Conservation (phyloP, 2,888 invertebrate species). For the Mystacides longicornis region DNA sequence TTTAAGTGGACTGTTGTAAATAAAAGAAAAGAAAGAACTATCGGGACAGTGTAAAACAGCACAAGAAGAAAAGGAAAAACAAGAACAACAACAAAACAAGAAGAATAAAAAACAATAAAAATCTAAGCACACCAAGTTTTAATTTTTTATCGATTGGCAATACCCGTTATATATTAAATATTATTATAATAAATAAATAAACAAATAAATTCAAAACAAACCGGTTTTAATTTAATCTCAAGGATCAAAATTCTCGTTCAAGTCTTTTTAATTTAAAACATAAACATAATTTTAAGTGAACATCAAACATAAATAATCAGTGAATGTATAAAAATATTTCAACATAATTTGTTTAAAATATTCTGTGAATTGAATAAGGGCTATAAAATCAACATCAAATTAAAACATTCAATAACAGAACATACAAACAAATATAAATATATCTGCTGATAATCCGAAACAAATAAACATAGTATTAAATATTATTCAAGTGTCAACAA, state of each 20-base stretch:
- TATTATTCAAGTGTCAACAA: constrained; percentile 12
- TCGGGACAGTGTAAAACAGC: neutral
- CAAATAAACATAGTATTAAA: neutral
- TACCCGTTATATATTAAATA: too few relatives aligned
- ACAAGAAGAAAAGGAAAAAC: neutral
- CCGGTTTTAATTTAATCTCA: constrained; percentile 1
- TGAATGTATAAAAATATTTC: neutral
- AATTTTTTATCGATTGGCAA: constrained; percentile 2
- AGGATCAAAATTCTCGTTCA: neutral
- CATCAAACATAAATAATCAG: neutral
- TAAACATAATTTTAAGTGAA: neutral
- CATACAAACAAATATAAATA: constrained; percentile 3
- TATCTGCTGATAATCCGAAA: constrained; percentile 15
- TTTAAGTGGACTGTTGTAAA: neutral
- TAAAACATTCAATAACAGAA: constrained; percentile 10
- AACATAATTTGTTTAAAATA: neutral
- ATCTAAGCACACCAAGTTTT: neutral
- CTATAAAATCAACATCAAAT: constrained; percentile 18
- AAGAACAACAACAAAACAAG: neutral
- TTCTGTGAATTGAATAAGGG: constrained; percentile 9
- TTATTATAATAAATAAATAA: constrained; percentile 1
- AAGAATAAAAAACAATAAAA: neutral
- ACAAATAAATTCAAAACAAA: neutral
- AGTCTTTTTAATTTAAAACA: neutral
- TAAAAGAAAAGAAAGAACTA: neutral